These are phyloP conservation scores for Mormoops blainvillei DNA, from an alignment of 2,113 vertebrate species.

Conservation along the genomic window DNA sequence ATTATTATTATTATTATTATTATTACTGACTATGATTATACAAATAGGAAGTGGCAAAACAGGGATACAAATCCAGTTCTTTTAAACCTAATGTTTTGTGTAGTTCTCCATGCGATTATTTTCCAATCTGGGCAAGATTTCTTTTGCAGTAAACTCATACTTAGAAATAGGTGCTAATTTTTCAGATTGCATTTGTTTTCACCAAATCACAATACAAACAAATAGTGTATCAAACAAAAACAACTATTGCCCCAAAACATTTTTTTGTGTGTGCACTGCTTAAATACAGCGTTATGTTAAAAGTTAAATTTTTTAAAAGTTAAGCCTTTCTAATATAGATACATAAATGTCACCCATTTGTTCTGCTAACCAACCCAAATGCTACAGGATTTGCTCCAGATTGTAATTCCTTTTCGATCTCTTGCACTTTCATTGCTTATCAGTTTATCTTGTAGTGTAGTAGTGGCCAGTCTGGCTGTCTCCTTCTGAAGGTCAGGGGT, in stretches of 20 bases:
- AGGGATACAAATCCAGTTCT: neutral
- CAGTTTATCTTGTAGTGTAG: neutral
- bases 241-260: neutral
- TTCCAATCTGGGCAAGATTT: slow-evolving; percentile 1
- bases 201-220: neutral
- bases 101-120: neutral
- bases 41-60: neutral
- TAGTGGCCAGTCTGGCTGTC: neutral
- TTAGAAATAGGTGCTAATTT: slow-evolving; percentile 22
- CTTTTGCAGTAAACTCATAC: slow-evolving; percentile 3
- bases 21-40: neutral
- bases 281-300: slow-evolving; percentile 37
- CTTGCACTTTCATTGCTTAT: slow-evolving; percentile 24
- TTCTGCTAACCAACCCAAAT: slow-evolving; percentile 73
- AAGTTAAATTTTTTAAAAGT: slow-evolving; percentile 58
- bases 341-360: slow-evolving; percentile 72
- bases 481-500: neutral
- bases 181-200: slow-evolving; percentile 31
- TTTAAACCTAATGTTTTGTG: neutral
- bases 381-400: slow-evolving; percentile 66
- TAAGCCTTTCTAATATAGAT: slow-evolving; percentile 69
- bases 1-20: neutral
- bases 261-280: neutral
- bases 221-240: slow-evolving; percentile 12
- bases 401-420: slow-evolving; percentile 46